Conservation (phyloP, 2,888 invertebrate genomes). For the Heliconius ismenius region DNA sequence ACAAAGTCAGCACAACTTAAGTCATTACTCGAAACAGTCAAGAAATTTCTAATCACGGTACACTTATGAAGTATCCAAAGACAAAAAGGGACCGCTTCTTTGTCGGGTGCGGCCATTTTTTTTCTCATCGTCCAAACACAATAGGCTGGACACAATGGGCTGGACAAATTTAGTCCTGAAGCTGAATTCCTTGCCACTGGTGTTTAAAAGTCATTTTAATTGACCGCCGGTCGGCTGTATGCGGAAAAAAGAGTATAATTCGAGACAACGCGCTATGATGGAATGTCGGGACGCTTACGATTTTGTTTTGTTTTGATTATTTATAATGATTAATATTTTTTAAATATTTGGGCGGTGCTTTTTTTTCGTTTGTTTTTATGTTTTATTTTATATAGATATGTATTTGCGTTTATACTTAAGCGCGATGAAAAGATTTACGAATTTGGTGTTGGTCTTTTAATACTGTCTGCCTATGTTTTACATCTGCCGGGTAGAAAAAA, state of each 20-base stretch:
- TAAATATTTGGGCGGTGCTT: not conserved
- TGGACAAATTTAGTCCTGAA: slow-evolving; percentile 70
- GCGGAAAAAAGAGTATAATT: slow-evolving; percentile 55
- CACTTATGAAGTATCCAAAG: slow-evolving; percentile 68
- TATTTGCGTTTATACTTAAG: too few species aligned
- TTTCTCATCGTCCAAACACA: slow-evolving; percentile 63
- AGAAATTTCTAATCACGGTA: slow-evolving; percentile 70
- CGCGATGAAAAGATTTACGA: too few species aligned
- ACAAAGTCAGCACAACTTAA: slow-evolving; percentile 55
- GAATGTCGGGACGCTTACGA: slow-evolving; percentile 58
- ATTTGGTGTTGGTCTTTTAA: too few species aligned
- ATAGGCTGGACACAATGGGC: slow-evolving; percentile 75
- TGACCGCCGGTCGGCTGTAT: slow-evolving; percentile 67
- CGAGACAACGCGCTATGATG: slow-evolving; percentile 67
- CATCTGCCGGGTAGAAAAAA: too few species aligned
- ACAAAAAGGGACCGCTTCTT: slow-evolving; percentile 72
- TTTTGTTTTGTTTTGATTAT: slow-evolving; percentile 21
- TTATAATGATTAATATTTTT: slow-evolving; percentile 5
- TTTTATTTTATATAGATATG: too few species aligned
- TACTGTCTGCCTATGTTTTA: too few species aligned
- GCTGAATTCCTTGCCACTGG: slow-evolving; percentile 66
- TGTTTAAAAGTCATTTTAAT: slow-evolving; percentile 79
- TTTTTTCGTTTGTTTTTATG: not conserved
- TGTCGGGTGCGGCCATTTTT: slow-evolving; percentile 67
- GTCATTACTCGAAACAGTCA: slow-evolving; percentile 61